These are phyloP conservation scores for human DNA, from an alignment of 2,113 vertebrate species.

Conservation along the genomic window DNA sequence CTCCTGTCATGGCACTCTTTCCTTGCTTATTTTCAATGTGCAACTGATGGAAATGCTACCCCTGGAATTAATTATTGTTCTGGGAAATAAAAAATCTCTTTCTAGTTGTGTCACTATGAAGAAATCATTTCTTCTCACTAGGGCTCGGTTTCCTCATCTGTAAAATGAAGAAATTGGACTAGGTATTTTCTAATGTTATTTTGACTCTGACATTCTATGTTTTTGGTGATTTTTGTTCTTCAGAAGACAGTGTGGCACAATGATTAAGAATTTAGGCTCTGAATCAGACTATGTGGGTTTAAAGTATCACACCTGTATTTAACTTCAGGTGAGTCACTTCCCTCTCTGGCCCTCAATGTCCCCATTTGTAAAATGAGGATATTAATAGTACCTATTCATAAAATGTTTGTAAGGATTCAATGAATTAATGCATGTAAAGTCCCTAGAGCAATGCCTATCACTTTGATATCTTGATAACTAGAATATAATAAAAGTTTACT, in stretches of 20 bases:
- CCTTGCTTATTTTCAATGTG: background rate
- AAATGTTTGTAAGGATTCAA: background rate
- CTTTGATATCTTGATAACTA: background rate
- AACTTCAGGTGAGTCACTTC: background rate
- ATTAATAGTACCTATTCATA: background rate
- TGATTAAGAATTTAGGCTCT: background rate
- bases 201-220: background rate
- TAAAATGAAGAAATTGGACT: background rate
- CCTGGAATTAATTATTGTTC: background rate
- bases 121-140: background rate
- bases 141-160: background rate
- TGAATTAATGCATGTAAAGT: background rate
- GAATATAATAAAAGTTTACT: background rate
- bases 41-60: background rate
- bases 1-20: background rate
- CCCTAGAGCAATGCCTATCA: background rate
- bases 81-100: background rate
- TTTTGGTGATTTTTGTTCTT: background rate
- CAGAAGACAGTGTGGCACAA: background rate
- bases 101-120: background rate
- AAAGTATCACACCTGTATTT: background rate
- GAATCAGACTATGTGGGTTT: background rate
- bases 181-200: background rate
- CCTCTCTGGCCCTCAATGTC: background rate
- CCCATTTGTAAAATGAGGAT: background rate